Base-by-base conservation (phyloP, 2,888 invertebrate genomes). In the Bursaphelenchus okinawaensis region DNA sequence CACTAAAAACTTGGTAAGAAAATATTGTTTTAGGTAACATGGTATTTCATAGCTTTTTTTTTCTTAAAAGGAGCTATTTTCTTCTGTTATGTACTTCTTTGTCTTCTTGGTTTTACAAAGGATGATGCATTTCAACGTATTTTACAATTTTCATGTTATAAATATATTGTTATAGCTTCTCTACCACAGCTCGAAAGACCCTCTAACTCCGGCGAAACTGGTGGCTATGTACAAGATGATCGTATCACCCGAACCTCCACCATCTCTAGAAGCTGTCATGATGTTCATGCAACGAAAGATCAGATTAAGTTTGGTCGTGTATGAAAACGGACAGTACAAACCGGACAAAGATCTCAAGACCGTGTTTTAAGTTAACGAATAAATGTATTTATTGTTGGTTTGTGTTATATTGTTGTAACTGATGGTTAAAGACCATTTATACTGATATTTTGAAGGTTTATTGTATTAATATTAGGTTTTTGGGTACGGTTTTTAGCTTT, bases 221-320 rank as follows among this genome's bases (percentile, higher is more conserved):
- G 73, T 71, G 57, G 63, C 68, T 26, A 76, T 80, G 60, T 80
- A 74, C 69, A 68, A 71, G 22, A 75, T 79, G 71, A 76, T 80
- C 65, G 69, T 62, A 6, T 59, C 66, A 55, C 74, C 76, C n/a
- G 62, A 70, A 52, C 71, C 76, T 20, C 65, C 60, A 2, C 75
- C 78, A 2, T 71, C 74, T 3, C 52, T 79, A 20, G 77, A 77
- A 28, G 71, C 73, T 23, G 81, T 82, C 7, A 67, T 66, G 9
- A 65, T 72, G 19, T 82, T 80, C 63, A 71, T 82, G 50, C 74
- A 77, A 20, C 61, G 76, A 20, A 82, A 82, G 68, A 75, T 78
- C 24, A 68, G 71, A n/a, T 70, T 71, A 50, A 75, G 76, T 31
- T 65, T 80, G 57, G 72, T 82, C 24, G 67, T 71, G 8, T 72